Conservation (phyloP, 2,113 vertebrate species). For the Periophthalmodon schlosseri region DNA sequence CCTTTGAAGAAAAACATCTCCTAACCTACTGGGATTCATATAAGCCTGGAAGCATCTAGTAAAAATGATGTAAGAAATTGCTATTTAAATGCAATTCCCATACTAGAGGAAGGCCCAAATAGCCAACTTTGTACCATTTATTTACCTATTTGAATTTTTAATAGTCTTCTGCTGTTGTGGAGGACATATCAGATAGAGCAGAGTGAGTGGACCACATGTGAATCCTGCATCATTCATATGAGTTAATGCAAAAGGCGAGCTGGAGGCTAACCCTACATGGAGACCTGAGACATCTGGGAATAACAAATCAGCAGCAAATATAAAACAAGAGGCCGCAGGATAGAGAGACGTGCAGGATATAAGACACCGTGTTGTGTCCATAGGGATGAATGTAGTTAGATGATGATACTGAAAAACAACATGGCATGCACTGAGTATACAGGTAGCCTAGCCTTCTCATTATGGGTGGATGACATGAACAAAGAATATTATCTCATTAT, state of each 20-base stretch:
- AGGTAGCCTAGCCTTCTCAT: too few relatives aligned
- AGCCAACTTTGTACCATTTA: not conserved
- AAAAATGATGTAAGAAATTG: constrained; percentile 17
- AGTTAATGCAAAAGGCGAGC: constrained; percentile 51
- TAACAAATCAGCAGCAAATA: constrained; percentile 53
- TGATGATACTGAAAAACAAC: not conserved
- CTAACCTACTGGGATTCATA: constrained; percentile 9
- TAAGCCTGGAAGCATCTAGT: not conserved
- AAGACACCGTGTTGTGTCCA: not conserved
- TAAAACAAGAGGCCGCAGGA: constrained; percentile 25
- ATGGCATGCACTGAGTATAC: not conserved
- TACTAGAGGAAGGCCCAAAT: not conserved
- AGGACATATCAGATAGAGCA: constrained; percentile 30
- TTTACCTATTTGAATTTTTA: not conserved
- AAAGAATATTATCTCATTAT: too few relatives aligned
- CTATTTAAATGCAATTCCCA: constrained; percentile 3
- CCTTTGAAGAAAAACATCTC: constrained; percentile 37
- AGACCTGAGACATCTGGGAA: constrained; percentile 42
- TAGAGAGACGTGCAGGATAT: constrained; percentile 27
- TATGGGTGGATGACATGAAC: too few relatives aligned
- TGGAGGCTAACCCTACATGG: constrained; percentile 29
- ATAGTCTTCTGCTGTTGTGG: not conserved
- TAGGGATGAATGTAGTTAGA: not conserved
- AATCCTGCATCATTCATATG: constrained; percentile 60
- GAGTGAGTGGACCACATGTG: constrained; percentile 30